Evolutionary conservation across 2,113 vertebrate genomes (phyloP), one percentile per base, ranked within the genome.

Genomic region (Xenus cinereus): DNA sequence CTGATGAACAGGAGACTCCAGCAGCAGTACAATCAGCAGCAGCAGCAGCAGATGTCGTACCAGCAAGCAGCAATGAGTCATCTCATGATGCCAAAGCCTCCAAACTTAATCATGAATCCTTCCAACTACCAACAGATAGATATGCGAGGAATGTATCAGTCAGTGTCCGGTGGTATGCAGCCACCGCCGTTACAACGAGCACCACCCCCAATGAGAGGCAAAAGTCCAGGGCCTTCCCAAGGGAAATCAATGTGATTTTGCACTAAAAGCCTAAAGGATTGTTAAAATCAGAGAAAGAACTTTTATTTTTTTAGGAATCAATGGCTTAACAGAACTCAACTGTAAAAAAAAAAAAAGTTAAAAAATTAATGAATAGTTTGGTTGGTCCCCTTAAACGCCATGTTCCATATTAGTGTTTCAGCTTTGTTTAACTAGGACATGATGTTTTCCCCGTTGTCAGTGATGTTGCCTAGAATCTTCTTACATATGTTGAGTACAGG

Each of bases 1-100:
- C 98, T 99, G 59, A 98, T 98, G 98, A 99, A 99, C 98, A 98
- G 99, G 94, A 98, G 99, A 95, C 98, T 99, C n/a, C 99, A 99
- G 96, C 99, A 99, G 53, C 98, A 98, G 91, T 98, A 98, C 96
- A 98, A 84, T 96, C 98, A 98, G 95, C 98, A 98, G 92, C 98
- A 98, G 11, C 98, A 98, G 97, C 99, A 99, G 97, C 99, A 99
- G 97, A 95, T 99, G 97, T 98, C 98, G 54, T 98, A 98, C 73
- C 98, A 98, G 97, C 98, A 98, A 97, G 98, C 99, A 97, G 92
- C 99, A 98, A 97, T 99, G 98, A 95, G 99, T 98, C 97, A 98
- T 56, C 97, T 98, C 94, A 98, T 98, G 97, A 98, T 98, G 98
- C 98, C 98, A 97, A 98, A 98, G 97, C 97, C 98, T 91, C 97